Base-by-base conservation (phyloP, 2,888 invertebrate species). In the Melanotus villosus region DNA sequence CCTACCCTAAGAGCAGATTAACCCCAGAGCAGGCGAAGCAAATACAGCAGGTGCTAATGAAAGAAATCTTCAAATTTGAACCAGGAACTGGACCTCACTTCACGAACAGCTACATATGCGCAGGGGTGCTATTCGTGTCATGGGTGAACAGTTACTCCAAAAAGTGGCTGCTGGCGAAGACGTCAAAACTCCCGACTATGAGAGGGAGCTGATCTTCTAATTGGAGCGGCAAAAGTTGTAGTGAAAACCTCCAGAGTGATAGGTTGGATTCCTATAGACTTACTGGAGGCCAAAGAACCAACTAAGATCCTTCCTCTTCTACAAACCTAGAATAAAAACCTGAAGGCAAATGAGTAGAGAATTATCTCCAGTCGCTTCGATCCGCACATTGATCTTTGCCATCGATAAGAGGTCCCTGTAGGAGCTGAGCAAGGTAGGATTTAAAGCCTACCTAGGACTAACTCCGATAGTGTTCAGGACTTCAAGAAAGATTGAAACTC, bases 231-330 rank as follows among this genome's bases (percentile, higher is more conserved):
- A 10, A 45, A 45, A 7, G 21, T 18, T 19, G 45, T 30, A 26
- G 26, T 23, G 5, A 50, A 50, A 50, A 43, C 19, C 43, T 43
- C 18, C 43, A 43, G 43, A 43, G 43, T 19, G 19, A 18, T 43
- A 9, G 43, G 16, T 1, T 43, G 43, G 19, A 43, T 43, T 1
- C 19, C 19, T 18, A 43, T 18, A 2, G 50, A 26, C 1, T 10
- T 50, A 14, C 30, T 50, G 14, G 23, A 30, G 12, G 50, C 12
- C 12, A 23, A 26, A 4, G 16, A 50, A 50, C 26, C 50, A 1
- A 10, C 6, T 2, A 50, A 50, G 50, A 50, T 50, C 50, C 12
- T 26, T 1, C 6, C 23, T 1, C n/a, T 50, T 1, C 50, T 50
- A n/a, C 21, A 50, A 14, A 50, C 26, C 12, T 26, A 30, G 10